A percentile compares a stretch with the other conserved stretches of the same genome.
Conservation (phyloP, 30 jellyfish, hydroid and myxozoan species). For the Mastigias papua region DNA sequence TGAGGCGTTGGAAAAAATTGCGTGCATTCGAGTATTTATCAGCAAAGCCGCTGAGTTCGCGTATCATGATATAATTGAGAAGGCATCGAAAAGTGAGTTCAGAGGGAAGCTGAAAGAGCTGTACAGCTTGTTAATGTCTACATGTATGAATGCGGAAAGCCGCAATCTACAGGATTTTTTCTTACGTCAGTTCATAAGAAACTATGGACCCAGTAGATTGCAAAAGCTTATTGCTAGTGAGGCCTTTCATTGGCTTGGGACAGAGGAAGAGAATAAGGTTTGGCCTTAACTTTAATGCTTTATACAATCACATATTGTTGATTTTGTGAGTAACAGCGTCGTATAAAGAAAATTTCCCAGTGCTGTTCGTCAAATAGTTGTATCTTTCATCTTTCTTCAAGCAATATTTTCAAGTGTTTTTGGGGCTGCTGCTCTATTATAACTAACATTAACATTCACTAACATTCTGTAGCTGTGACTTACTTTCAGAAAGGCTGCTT, state of each 20-base stretch:
- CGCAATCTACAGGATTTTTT: conserved; percentile 11
- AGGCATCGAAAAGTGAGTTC: not conserved
- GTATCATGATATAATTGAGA: conserved; percentile 27
- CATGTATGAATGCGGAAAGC: not conserved
- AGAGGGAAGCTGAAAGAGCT: conserved; percentile 1
- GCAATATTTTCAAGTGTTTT: too few relatives aligned
- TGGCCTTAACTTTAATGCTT: too few relatives aligned
- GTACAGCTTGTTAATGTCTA: conserved; percentile 29
- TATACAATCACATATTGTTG: too few relatives aligned
- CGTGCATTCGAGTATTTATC: conserved; percentile 14
- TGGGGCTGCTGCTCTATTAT: too few relatives aligned
- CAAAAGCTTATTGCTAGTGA: not conserved
- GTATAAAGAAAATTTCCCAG: too few relatives aligned
- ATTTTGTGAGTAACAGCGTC: too few relatives aligned
- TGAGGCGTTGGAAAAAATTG: not conserved
- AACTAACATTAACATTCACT: too few relatives aligned
- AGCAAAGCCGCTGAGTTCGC: conserved; percentile 40
- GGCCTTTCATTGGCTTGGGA: conserved; percentile 47
- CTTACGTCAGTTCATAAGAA: conserved; percentile 45
- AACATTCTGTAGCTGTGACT: too few relatives aligned
- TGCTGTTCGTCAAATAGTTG: too few relatives aligned
- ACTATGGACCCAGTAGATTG: conserved; percentile 21
- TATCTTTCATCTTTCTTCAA: too few relatives aligned
- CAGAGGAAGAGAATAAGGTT: conserved; percentile 45
- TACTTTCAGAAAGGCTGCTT: too few relatives aligned